Conservation (phyloP, 53 echinoderm and acorn worm species). For the Patiria pectinifera region DNA sequence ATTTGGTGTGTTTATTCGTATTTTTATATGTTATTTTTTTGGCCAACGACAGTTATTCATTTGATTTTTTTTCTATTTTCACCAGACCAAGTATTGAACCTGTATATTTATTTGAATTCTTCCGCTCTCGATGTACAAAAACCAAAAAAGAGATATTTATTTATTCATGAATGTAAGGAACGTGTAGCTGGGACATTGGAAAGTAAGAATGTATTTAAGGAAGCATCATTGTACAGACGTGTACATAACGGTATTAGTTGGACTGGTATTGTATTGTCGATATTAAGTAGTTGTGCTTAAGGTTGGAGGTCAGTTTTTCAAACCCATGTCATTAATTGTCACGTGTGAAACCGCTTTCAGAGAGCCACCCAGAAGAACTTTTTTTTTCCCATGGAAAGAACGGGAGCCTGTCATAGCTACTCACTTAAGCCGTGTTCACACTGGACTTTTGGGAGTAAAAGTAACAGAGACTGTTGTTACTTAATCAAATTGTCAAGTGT, state of each 20-base stretch:
- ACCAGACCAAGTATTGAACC: not conserved
- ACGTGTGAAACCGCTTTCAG: too few relatives aligned
- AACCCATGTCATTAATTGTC: too few relatives aligned
- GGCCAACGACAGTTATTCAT: not conserved
- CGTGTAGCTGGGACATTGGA: not conserved
- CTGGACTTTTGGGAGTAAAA: too few relatives aligned
- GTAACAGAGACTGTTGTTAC: too few relatives aligned
- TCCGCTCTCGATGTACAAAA: constrained; percentile 50
- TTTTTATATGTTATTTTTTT: not conserved
- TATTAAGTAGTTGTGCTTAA: not conserved
- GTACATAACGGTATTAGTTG: constrained; percentile 28
- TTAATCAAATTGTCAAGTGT: too few relatives aligned
- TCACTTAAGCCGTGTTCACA: too few relatives aligned
- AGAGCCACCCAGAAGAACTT: too few relatives aligned
- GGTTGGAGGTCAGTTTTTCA: not conserved
- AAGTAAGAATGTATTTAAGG: constrained; percentile 1
- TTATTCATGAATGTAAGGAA: constrained; percentile 4
- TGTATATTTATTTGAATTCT: constrained; percentile 44
- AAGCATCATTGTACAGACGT: constrained; percentile 19
- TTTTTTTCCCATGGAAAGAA: too few relatives aligned
- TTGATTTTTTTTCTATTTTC: not conserved
- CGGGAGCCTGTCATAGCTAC: too few relatives aligned
- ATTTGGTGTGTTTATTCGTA: not conserved
- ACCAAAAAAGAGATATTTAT: constrained; percentile 40
- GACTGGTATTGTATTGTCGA: not conserved